Conservation (phyloP, 2,113 vertebrate species). For the Poeciliopsis turrubarensis region DNA sequence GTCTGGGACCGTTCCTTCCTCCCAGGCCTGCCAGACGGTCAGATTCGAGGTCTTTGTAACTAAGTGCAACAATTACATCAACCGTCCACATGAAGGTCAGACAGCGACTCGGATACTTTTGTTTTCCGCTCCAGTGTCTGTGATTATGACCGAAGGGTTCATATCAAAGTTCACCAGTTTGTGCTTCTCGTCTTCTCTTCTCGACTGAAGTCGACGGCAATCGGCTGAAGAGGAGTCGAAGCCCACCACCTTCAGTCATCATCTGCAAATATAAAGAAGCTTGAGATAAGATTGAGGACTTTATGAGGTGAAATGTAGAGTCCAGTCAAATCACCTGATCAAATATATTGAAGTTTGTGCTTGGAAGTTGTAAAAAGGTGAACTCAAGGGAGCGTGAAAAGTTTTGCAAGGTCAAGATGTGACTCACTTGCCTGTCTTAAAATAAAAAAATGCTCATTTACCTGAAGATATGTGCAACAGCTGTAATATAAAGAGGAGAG, state of each 20-base stretch:
- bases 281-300: conserved; percentile 30
- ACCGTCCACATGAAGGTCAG: conserved; percentile 16
- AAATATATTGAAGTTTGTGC: too few species aligned
- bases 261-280: conserved; percentile 63
- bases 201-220: conserved; percentile 35
- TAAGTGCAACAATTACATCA: background rate
- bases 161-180: conserved; percentile 13
- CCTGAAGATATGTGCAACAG: background rate
- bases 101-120: background rate
- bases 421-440: background rate
- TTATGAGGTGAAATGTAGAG: conserved; percentile 1
- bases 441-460: background rate
- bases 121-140: background rate
- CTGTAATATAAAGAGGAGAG: background rate
- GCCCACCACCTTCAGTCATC: conserved; percentile 62
- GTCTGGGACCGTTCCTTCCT: too few species aligned
- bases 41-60: background rate
- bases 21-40: background rate
- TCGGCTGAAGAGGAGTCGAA: conserved; percentile 33
- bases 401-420: too few species aligned
- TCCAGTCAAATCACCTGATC: conserved; percentile 2
- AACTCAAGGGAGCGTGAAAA: too few species aligned
- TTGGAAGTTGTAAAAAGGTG: too few species aligned
- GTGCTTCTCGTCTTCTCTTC: conserved; percentile 26
- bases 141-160: conserved; percentile 5